These are phyloP conservation scores for Crossaster papposus DNA, from an alignment of 53 echinoderm and acorn worm genomes.

Conservation along the genomic window DNA sequence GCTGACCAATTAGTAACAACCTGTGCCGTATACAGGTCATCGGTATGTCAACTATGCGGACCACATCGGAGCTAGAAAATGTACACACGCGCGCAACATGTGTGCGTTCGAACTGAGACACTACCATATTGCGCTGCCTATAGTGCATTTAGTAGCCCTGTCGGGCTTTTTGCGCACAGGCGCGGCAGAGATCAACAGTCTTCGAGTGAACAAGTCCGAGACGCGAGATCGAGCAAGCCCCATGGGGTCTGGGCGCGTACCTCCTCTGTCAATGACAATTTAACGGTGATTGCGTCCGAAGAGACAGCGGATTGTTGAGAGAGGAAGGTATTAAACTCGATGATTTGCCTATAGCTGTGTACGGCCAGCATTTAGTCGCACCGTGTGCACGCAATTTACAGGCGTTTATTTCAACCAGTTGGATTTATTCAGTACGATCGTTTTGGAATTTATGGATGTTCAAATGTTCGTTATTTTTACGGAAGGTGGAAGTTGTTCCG, in stretches of 20 bases:
- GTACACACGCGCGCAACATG: background rate
- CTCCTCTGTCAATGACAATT: conserved; percentile 34
- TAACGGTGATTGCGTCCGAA: conserved; percentile 37
- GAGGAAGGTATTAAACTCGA: background rate
- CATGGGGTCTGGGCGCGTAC: conserved; percentile 39
- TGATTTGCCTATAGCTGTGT: background rate
- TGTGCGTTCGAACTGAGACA: background rate
- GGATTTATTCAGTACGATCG: background rate
- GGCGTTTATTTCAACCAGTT: background rate
- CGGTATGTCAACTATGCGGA: conserved; percentile 56
- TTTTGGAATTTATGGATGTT: background rate
- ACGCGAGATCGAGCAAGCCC: background rate
- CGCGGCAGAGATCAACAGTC: background rate
- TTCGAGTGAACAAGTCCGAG: background rate
- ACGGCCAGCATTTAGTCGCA: background rate
- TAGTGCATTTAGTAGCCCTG: too few species aligned
- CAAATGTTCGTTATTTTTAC: background rate
- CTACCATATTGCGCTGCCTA: too few species aligned
- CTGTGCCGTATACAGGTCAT: conserved; percentile 1
- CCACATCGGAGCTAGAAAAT: conserved; percentile 2
- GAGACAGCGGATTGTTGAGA: background rate
- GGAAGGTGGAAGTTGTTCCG: too few species aligned
- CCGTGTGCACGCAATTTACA: background rate
- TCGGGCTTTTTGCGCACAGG: background rate
- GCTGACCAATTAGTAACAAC: conserved; percentile 36